Evolutionary conservation across 2,797 vertebrate species (phyloP).

Genomic region (Pipistrellus kuhlii): DNA sequence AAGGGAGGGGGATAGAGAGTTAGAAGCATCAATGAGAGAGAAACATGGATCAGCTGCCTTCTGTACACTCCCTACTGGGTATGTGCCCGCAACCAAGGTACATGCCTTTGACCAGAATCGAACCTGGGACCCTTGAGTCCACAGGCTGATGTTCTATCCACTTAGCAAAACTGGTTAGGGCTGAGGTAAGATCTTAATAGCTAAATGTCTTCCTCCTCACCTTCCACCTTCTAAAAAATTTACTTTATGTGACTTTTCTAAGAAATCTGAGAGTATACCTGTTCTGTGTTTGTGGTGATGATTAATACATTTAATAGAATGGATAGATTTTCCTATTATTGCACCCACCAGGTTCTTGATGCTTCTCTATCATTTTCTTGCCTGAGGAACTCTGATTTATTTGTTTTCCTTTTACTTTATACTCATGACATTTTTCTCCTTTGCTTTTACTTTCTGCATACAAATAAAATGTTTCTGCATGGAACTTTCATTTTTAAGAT

Average conservation of each 20-base stretch:
- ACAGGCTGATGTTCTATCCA: no score
- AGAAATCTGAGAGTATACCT: not conserved
- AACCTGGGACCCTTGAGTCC: no score
- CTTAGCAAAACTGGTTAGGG: no score
- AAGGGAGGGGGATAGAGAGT: no score
- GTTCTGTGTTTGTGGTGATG: not conserved
- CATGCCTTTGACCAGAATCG: no score
- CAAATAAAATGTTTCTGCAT: not conserved
- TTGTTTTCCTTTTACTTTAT: constrained; percentile 43
- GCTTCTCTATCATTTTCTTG: constrained; percentile 33
- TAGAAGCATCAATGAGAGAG: no score
- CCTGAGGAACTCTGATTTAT: not conserved
- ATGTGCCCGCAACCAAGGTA: no score
- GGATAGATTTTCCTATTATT: not conserved
- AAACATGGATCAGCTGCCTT: no score
- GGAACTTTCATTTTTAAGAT: not conserved
- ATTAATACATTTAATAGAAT: not conserved
- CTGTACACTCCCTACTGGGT: no score
- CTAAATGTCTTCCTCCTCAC: not conserved
- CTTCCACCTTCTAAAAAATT: not conserved
- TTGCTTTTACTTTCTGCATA: constrained; percentile 18
- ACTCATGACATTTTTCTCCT: not conserved
- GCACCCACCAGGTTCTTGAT: not conserved
- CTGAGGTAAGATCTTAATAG: not conserved
- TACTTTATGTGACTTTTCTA: not conserved